phyloP scores from a whole-genome alignment of 2,797 vertebrate genomes.

The Lepus townsendii region DNA sequence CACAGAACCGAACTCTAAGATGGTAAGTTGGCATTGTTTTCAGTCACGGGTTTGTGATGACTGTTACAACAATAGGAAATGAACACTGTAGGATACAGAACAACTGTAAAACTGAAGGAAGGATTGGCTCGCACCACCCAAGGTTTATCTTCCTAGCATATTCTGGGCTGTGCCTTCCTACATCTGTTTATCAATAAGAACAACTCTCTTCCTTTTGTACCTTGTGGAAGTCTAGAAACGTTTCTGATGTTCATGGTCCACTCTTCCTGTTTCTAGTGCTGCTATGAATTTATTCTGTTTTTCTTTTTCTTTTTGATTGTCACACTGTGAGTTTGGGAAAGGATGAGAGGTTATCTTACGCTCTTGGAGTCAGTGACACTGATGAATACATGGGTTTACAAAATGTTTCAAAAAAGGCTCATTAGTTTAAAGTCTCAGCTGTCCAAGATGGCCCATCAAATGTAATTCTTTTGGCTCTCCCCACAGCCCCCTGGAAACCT shows the following conservation, averaged over 20 bases:
- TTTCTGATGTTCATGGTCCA: background rate
- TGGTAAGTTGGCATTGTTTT: background rate
- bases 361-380: background rate
- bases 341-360: background rate
- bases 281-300: background rate
- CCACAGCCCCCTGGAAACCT: background rate
- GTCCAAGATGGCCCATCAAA: background rate
- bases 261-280: background rate
- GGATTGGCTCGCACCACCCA: rapidly evolving
- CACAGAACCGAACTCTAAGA: background rate
- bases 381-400: background rate
- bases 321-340: background rate
- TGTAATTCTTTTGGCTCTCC: background rate
- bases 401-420: slow-evolving; percentile 7
- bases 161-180: background rate
- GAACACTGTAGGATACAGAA: background rate
- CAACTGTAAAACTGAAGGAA: background rate
- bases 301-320: background rate
- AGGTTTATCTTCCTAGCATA: background rate
- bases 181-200: background rate
- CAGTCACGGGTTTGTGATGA: background rate
- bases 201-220: background rate
- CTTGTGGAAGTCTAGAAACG: background rate
- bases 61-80: background rate
- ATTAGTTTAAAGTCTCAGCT: slow-evolving; percentile 54